A percentile compares a stretch with the other conserved stretches of the same genome.
Conservation (phyloP, 2,797 vertebrate genomes). For the Schizopygopsis pylzovi region DNA sequence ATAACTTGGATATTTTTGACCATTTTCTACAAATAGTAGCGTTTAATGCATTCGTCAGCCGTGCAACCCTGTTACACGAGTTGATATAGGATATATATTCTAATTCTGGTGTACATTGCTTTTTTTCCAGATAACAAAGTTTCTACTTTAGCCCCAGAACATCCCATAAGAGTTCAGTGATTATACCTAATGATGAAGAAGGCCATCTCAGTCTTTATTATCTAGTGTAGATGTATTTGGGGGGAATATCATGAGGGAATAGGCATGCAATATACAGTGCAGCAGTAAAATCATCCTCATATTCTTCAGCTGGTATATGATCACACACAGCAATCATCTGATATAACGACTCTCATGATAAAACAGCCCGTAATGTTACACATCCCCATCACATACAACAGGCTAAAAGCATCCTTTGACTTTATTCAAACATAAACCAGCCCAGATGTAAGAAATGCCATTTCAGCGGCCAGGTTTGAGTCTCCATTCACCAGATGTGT, state of each 20-base stretch:
- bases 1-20: too few species aligned
- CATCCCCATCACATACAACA: background rate
- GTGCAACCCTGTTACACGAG: background rate
- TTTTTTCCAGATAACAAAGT: background rate
- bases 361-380: background rate
- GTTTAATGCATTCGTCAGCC: background rate
- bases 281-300: constrained; percentile 12
- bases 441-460: background rate
- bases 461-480: background rate
- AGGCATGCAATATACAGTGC: background rate
- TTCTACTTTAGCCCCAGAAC: background rate
- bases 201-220: constrained; percentile 3
- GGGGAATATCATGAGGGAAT: constrained; percentile 14
- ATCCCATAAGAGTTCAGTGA: constrained; percentile 1
- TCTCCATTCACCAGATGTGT: background rate
- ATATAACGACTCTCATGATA: constrained; percentile 3
- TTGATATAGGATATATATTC: background rate
- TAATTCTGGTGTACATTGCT: background rate
- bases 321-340: background rate
- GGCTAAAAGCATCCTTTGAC: background rate
- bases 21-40: background rate
- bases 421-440: background rate
- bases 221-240: background rate
- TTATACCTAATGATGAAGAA: constrained; percentile 1
- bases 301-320: constrained; percentile 13